Conservation (phyloP, 2,113 vertebrate genomes). For the Myotis yumanensis region DNA sequence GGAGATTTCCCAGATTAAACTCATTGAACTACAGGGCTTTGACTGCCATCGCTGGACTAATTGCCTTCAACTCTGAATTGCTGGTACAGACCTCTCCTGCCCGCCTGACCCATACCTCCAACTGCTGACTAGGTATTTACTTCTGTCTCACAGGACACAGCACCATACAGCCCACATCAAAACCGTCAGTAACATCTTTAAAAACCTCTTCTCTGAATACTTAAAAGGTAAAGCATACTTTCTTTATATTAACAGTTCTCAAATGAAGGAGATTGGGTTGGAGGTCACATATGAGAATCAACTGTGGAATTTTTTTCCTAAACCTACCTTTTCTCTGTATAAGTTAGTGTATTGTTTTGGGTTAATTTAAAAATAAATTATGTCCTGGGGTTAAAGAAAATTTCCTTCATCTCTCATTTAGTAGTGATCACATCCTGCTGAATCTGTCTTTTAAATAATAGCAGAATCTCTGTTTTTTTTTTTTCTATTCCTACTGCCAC, state of each 20-base stretch:
- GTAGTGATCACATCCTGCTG: background rate
- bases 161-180: background rate
- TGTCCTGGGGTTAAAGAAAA: background rate
- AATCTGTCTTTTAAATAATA: background rate
- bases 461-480: background rate
- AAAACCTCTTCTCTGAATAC: background rate
- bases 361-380: conserved; percentile 7
- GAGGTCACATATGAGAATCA: background rate
- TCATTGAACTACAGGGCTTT: background rate
- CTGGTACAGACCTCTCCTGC: background rate
- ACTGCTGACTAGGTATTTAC: background rate
- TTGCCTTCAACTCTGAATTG: background rate
- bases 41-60: background rate
- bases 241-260: conserved; percentile 26
- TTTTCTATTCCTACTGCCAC: background rate
- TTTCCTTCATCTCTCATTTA: background rate
- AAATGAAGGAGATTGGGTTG: background rate
- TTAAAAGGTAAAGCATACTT: background rate
- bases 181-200: background rate
- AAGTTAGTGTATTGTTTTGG: conserved; percentile 10
- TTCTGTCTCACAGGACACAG: background rate
- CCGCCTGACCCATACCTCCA: background rate
- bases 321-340: background rate
- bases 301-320: background rate
- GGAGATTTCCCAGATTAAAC: background rate